Base-by-base conservation (phyloP, 2,113 vertebrate species). In the Paracanthobrama guichenoti region DNA sequence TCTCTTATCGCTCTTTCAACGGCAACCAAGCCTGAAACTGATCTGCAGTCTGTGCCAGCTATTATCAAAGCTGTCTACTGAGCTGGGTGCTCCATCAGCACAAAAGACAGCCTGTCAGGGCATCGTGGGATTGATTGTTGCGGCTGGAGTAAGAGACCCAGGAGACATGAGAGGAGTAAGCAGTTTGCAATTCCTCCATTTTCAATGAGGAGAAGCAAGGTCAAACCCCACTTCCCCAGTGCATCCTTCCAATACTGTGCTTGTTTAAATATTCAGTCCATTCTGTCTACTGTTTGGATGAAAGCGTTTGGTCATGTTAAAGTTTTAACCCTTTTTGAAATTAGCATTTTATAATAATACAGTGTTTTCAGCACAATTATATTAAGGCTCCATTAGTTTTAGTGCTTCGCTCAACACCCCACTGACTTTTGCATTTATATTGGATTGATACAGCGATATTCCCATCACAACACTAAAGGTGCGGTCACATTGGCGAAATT, bases 331-430 rank as follows among this genome's bases (percentile, higher is more conserved):
- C 16, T 44, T 60, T 82, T 62, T 55, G 31, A 13, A n/a, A 76
- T 79, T 14, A 53, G 44, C 44, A 78, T 59, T 60, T 78, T 50
- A 44, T 48, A 28, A 77, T 31, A 74, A 50, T 64, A 76, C 57
- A 60, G 62, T 71, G 71, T 71, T 79, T 79, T 79, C 57, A 79
- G 83, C 72, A 64, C 62, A 72, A 84, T 71, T 11, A 59, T 57
- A 66, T 84, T 71, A 77, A 67, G 46, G 83, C 62, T 84, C 18
- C 2, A 20, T 71, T 14, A 71, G 39, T 50, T 48, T 67, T 67
- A 53, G 78, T 80, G 60, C 42, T 80, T 79, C 11, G 26, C 42
- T 24, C 18, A 66, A 48, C 24, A 50, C 39, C 80, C 7, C 31
- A 42, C n/a, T 46, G 24, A 64, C 18, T 31, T 35, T 76, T 42